phyloP scores from a whole-genome alignment of 2,888 invertebrate species.

The Malacosoma neustria region DNA sequence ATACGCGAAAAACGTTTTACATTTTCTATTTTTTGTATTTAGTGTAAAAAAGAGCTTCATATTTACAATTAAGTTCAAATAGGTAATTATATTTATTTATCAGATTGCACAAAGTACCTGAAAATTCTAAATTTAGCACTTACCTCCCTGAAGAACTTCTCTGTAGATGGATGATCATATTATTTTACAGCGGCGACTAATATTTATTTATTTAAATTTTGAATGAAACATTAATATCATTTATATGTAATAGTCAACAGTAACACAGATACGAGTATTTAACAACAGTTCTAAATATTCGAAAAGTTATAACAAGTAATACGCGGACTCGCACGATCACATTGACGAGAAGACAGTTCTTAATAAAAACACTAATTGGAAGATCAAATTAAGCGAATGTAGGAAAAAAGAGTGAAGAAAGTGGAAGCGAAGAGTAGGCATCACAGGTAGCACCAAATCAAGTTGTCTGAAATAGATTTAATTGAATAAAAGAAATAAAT shows the following conservation, averaged over 20 bases:
- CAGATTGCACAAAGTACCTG: neutral
- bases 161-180: conserved; percentile 19
- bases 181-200: conserved; percentile 45
- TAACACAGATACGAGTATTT: conserved; percentile 67
- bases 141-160: conserved; percentile 33
- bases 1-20: too few relatives aligned
- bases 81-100: neutral
- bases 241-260: conserved; percentile 64
- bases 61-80: too few relatives aligned
- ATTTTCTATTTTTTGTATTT: too few relatives aligned
- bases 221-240: conserved; percentile 46
- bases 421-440: conserved; percentile 53
- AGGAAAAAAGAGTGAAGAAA: conserved; percentile 32
- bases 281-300: conserved; percentile 67
- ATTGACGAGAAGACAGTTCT: conserved; percentile 33
- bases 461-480: conserved; percentile 14
- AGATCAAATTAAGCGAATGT: conserved; percentile 46
- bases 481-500: conserved; percentile 15
- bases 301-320: conserved; percentile 64
- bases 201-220: conserved; percentile 35
- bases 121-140: conserved; percentile 18
- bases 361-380: conserved; percentile 54
- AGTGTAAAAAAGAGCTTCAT: too few relatives aligned
- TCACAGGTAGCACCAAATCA: conserved; percentile 42
- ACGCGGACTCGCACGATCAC: conserved; percentile 36